A percentile compares a stretch with the other conserved stretches of the same genome.
phyloP scores from a whole-genome alignment of 2,888 invertebrate genomes.

The Allolobophora icterica region DNA sequence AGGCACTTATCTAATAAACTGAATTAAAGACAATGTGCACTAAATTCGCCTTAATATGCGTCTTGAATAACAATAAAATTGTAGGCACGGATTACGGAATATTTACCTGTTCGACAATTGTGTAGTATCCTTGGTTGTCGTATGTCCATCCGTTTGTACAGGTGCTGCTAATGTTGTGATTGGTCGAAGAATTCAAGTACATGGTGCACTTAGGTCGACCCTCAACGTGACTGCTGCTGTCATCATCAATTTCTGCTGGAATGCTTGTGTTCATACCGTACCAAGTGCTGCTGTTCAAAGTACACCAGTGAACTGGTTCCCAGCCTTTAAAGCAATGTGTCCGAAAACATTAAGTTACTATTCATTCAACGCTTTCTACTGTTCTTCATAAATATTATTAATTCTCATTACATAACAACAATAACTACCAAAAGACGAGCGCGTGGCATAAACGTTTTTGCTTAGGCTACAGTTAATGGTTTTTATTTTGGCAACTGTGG shows the following conservation, averaged over 20 bases:
- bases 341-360: background rate
- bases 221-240: background rate
- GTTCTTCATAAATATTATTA: background rate
- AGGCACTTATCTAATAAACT: background rate
- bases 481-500: background rate
- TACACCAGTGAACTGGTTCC: background rate
- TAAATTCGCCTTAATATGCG: background rate
- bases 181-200: background rate
- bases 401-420: background rate
- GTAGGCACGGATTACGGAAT: background rate
- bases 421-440: background rate
- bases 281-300: background rate
- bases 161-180: background rate
- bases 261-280: background rate
- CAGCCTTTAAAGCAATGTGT: background rate
- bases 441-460: background rate
- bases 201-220: background rate
- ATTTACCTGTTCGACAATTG: constrained; percentile 35
- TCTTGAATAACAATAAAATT: background rate
- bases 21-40: background rate
- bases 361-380: background rate
- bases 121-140: constrained; percentile 41
- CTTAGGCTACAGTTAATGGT: background rate
- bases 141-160: constrained; percentile 34
- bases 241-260: background rate